Conservation (phyloP, 2,797 vertebrate species). For the Spondyliosoma cantharus region DNA sequence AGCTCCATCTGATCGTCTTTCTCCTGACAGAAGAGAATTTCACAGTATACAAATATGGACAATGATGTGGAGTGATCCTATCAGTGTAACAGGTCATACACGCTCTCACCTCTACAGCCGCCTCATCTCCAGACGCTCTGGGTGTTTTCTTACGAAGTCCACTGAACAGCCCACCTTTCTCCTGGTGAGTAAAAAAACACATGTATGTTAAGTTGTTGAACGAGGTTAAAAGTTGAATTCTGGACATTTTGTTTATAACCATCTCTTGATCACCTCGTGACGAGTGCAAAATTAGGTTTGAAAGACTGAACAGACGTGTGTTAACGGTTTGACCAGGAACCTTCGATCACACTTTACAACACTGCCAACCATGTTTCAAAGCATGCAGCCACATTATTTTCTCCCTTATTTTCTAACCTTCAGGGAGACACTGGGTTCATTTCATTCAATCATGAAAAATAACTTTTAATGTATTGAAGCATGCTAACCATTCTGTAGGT, state of each 20-base stretch:
- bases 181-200: constrained; percentile 30
- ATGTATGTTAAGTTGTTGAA: not conserved
- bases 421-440: no score
- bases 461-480: not conserved
- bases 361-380: not conserved
- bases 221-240: not conserved
- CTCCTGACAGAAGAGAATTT: constrained; percentile 36
- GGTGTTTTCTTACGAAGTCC: constrained; percentile 61
- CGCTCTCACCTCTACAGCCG: constrained; percentile 46
- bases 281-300: not conserved
- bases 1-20: constrained; percentile 49
- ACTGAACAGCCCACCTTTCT: constrained; percentile 64
- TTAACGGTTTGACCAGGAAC: no score
- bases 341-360: not conserved
- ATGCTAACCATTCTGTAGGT: not conserved
- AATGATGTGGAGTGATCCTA: no score
- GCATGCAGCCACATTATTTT: not conserved
- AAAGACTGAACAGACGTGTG: not conserved
- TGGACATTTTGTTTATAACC: not conserved
- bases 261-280: not conserved
- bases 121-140: constrained; percentile 51
- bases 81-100: not conserved
- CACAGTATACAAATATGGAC: not conserved
- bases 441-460: no score
- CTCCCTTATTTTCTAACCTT: not conserved